Base-by-base conservation (phyloP, 2,797 vertebrate species). In the Anguilla anguilla region DNA sequence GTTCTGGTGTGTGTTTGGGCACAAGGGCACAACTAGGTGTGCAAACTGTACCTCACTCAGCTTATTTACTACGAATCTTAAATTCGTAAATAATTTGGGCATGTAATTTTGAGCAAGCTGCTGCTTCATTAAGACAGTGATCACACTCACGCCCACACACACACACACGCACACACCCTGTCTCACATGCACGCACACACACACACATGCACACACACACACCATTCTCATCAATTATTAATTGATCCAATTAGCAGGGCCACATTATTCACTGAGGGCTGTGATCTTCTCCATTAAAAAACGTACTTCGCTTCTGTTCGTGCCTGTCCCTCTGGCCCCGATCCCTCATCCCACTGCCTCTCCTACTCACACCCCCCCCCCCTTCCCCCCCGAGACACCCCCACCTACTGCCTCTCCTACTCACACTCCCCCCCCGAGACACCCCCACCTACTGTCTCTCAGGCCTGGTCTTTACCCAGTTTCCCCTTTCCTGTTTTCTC, bases 161-260 rank as follows among this genome's bases (percentile, higher is more conserved):
- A 64, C 61, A 64, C 59, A 19, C 59, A 61, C 59, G 19, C 59
- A 61, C 59, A 61, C 5, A 61, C 17, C 0, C 59, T 13, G 13
- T 15, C 11, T 15, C 59, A 17, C 59, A 61, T 59, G 0, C 59
- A 7, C 7, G 3, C 55, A 57, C 15, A 9, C 69, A 74, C 69
- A 74, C 28, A 10, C 5, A 83, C 82, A 15, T 84, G 53, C 49
- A 72, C 87, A 89, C 90, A 86, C 86, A 86, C 25, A 88, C 94
- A 90, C 87, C 88, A 25, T 92, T 89, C 28, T 79, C 89, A 90
- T 97, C 91, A 96, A 97, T 97, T 97, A 97, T 98, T 97, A 94
- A 97, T 92, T 90, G 91, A 91, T 92, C 94, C 96, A 96, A 97
- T 98, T 97, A 97, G 94, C 90, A 91, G 86, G 87, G 90, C 93